Base-by-base conservation (phyloP, 2,113 vertebrate genomes). In the Cheilinus undulatus region DNA sequence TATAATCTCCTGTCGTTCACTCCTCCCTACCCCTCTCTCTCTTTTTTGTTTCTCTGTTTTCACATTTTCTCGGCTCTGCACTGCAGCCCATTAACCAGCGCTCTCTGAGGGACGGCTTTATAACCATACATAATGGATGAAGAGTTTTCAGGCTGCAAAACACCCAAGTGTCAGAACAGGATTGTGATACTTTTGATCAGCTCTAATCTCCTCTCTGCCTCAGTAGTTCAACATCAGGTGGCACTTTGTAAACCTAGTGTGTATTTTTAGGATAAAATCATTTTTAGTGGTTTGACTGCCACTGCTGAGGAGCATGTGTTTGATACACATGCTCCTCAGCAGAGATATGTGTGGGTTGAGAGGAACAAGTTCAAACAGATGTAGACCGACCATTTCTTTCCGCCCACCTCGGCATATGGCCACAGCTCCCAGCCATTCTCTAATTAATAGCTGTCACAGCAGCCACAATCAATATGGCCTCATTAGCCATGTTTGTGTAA, bases 111-210 rank as follows among this genome's bases (percentile, higher is more conserved):
- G 78, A 82, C 86, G 58, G 83, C 80, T 92, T 90, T 88, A 92
- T 87, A 82, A 88, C 83, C 84, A 92, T 93, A 76, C 88, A 93
- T 93, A 90, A 93, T 93, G 75, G 75, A 93, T 93, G 91, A 84
- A 58, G 61, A 65, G 76, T 75, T 80, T 76, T 74, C 69, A 72
- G 62, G 73, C 79, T 76, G 78, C 77, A 78, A 86, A 87, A 89
- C n/a, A n/a, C 76, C n/a, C 40, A 86, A 86, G 76, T 86, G 83
- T 89, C 76, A 77, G 83, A 79, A 59, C 73, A 82, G 72, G 19
- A 59, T 79, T 67, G 83, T 76, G 85, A 61, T 58, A 68, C 71
- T 79, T 71, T 54, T 73, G 70, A 86, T 88, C 70, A 48, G 70
- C 68, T 82, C 75, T 28, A 66, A 71, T 76, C 69, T 74, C 20